phyloP scores from a whole-genome alignment of 2,797 vertebrate genomes.

The Iguana delicatissima region DNA sequence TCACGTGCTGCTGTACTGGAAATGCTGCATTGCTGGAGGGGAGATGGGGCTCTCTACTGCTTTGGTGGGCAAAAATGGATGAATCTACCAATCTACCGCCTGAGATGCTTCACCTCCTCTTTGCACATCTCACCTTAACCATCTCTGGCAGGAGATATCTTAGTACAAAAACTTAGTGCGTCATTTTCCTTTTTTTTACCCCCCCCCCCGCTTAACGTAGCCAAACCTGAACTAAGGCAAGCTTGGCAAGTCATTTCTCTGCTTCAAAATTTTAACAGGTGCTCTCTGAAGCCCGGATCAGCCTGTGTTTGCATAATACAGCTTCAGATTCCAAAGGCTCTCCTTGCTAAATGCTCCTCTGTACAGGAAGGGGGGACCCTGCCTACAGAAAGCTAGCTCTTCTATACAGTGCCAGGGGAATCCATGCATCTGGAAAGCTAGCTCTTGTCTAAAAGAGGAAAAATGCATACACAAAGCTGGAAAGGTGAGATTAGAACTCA shows the following conservation, averaged over 20 bases:
- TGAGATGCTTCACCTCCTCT: not conserved
- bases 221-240: not conserved
- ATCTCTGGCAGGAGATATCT: not conserved
- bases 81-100: not conserved
- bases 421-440: not conserved
- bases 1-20: not conserved
- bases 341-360: too few species aligned
- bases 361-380: not conserved
- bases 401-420: not conserved
- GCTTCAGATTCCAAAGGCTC: not conserved
- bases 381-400: not conserved
- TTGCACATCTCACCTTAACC: not conserved
- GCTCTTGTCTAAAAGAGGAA: not conserved
- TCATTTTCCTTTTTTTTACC: not conserved
- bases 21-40: fast-evolving
- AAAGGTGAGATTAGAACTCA: too few species aligned
- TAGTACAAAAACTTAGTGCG: not conserved
- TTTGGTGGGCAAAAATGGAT: not conserved
- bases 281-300: not conserved
- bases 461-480: too few species aligned
- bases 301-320: too few species aligned
- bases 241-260: not conserved
- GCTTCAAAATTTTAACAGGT: not conserved
- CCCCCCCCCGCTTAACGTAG: not conserved
- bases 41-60: too few species aligned